These are phyloP conservation scores for Meteorus colon DNA, from an alignment of 2,888 invertebrate species.

Conservation along the genomic window DNA sequence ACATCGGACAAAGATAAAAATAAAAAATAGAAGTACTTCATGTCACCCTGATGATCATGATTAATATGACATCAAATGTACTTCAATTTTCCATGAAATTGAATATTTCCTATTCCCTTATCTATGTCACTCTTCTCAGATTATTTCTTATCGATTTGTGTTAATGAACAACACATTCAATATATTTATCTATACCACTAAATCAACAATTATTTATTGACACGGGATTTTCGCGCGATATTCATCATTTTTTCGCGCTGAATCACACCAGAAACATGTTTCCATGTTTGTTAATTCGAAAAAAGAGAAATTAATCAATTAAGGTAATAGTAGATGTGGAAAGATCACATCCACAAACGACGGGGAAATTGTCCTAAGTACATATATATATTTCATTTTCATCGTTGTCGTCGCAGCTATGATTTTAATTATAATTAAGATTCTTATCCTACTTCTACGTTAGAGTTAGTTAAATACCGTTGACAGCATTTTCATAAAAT, in stretches of 20 bases:
- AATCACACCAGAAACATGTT: conserved; percentile 14
- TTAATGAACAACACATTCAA: background rate
- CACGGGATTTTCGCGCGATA: background rate
- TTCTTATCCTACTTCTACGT: conserved; percentile 26
- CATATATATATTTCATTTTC: conserved; percentile 12
- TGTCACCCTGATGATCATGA: background rate
- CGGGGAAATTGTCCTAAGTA: conserved; percentile 13
- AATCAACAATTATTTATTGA: conserved; percentile 8
- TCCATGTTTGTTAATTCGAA: conserved; percentile 19
- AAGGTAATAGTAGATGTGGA: conserved; percentile 15
- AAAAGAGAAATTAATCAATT: conserved; percentile 35
- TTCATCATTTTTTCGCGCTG: background rate
- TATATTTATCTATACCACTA: background rate
- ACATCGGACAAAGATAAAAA: background rate
- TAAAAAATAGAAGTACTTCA: too few species aligned
- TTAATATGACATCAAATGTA: background rate
- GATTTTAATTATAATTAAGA: conserved; percentile 39
- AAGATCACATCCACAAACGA: background rate
- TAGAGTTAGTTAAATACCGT: background rate
- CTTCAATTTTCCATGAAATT: background rate
- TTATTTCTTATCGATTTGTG: background rate
- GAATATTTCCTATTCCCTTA: too few species aligned
- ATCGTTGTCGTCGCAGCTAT: conserved; percentile 29
- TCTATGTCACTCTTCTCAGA: background rate
- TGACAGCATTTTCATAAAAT: background rate